Evolutionary conservation across 2,888 invertebrate species (phyloP).

Genomic region (Agrochola lota): DNA sequence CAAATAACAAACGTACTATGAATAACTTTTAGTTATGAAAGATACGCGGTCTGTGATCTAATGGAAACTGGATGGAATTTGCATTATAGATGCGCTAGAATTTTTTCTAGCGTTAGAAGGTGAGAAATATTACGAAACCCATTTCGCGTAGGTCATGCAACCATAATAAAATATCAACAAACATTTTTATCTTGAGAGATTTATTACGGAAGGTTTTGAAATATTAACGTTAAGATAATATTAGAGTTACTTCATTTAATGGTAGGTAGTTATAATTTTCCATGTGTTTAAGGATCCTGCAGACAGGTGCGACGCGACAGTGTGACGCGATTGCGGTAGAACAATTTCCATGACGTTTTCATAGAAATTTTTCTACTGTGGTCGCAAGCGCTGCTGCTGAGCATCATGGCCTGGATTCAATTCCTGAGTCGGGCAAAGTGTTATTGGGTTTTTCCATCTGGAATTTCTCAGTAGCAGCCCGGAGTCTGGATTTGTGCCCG

Average conservation of each 20-base stretch:
- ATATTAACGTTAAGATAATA: not conserved
- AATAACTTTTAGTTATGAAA: not conserved
- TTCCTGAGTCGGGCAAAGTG: too few relatives aligned
- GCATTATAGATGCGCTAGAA: slow-evolving; percentile 16
- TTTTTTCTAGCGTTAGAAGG: not conserved
- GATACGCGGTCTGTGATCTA: not conserved
- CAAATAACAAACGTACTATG: not conserved
- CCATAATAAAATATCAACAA: slow-evolving; percentile 5
- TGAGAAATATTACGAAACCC: slow-evolving; percentile 16
- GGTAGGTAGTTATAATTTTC: too few relatives aligned
- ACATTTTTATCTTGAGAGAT: slow-evolving; percentile 5
- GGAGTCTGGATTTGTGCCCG: too few relatives aligned
- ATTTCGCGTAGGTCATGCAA: not conserved
- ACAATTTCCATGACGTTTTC: too few relatives aligned
- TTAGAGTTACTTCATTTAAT: not conserved
- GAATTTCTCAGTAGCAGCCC: too few relatives aligned
- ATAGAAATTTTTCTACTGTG: too few relatives aligned
- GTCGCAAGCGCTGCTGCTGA: too few relatives aligned
- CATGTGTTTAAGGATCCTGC: too few relatives aligned
- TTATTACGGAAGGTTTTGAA: not conserved
- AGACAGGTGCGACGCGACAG: too few relatives aligned
- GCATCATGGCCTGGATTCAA: too few relatives aligned
- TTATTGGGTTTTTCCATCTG: too few relatives aligned
- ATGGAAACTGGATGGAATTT: slow-evolving; percentile 11
- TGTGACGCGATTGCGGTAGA: too few relatives aligned